phyloP scores from a whole-genome alignment of 1,140 invertebrate species.

The Zaprionus ornatus region DNA sequence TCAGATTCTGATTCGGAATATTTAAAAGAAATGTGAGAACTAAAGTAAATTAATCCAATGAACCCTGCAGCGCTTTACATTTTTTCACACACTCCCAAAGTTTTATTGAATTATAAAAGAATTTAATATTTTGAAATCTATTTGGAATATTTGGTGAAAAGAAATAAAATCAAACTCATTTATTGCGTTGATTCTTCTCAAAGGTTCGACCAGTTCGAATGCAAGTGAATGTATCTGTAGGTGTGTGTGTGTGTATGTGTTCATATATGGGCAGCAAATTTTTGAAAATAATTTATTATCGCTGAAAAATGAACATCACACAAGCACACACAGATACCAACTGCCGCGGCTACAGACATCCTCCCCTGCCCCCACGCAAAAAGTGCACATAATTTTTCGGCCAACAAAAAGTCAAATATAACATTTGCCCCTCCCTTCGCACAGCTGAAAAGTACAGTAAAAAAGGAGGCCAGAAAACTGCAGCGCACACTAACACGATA shows the following conservation, averaged over 20 bases:
- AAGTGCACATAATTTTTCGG: slow-evolving; percentile 69
- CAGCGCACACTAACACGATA: slow-evolving; percentile 77
- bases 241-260: neutral
- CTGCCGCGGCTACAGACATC: neutral
- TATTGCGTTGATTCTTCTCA: slow-evolving; percentile 14
- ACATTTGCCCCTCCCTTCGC: slow-evolving; percentile 35
- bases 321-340: neutral
- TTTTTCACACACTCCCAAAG: neutral
- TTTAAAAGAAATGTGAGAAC: neutral
- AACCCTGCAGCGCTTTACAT: neutral
- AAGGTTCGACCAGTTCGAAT: neutral
- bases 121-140: slow-evolving; percentile 41
- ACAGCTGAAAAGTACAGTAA: slow-evolving; percentile 21
- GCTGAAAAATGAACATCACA: slow-evolving; percentile 5
- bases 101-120: slow-evolving; percentile 31
- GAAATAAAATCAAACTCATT: neutral
- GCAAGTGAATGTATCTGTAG: neutral
- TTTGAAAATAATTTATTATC: slow-evolving; percentile 59
- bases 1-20: neutral
- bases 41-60: neutral
- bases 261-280: slow-evolving; percentile 19
- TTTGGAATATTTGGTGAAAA: neutral
- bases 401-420: slow-evolving; percentile 43
- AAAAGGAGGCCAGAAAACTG: slow-evolving; percentile 40
- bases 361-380: slow-evolving; percentile 25